Evolutionary conservation across 2,797 vertebrate genomes (phyloP).

Genomic region (Bradypodion ventrale): DNA sequence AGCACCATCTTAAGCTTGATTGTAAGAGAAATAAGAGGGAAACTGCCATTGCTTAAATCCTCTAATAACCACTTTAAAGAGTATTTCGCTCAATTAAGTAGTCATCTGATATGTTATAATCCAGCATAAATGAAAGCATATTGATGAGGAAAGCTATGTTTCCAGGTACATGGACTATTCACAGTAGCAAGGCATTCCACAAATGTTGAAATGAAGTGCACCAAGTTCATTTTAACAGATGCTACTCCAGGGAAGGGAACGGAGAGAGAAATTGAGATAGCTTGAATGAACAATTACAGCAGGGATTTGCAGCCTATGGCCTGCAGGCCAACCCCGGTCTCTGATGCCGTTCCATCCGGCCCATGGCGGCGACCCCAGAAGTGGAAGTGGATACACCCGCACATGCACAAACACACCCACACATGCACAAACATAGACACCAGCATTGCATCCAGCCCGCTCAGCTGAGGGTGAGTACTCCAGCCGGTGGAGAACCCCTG

Average conservation of each 20-base stretch:
- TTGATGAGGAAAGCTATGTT: constrained; percentile 67
- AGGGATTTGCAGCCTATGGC: too few relatives aligned
- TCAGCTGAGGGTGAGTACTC: too few relatives aligned
- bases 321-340: too few relatives aligned
- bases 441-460: too few relatives aligned
- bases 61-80: constrained; percentile 78
- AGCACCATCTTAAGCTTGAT: constrained; percentile 82
- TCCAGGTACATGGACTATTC: constrained; percentile 62
- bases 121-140: constrained; percentile 65
- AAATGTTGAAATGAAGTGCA: constrained; percentile 58
- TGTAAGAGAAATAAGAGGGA: constrained; percentile 80
- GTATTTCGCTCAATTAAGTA: constrained; percentile 70
- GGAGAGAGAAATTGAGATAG: constrained; percentile 21
- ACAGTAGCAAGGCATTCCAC: constrained; percentile 44
- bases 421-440: too few relatives aligned
- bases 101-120: constrained; percentile 62
- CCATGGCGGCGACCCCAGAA: too few relatives aligned
- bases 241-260: constrained; percentile 17
- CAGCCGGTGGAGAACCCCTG: too few relatives aligned
- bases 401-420: too few relatives aligned
- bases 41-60: constrained; percentile 84
- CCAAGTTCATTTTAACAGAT: constrained; percentile 58
- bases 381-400: too few relatives aligned
- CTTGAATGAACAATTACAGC: constrained; percentile 40
- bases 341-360: too few relatives aligned